Evolutionary conservation across 2,113 vertebrate species (phyloP), one percentile per base, ranked within the genome.

Genomic region (Hystrix cristata): DNA sequence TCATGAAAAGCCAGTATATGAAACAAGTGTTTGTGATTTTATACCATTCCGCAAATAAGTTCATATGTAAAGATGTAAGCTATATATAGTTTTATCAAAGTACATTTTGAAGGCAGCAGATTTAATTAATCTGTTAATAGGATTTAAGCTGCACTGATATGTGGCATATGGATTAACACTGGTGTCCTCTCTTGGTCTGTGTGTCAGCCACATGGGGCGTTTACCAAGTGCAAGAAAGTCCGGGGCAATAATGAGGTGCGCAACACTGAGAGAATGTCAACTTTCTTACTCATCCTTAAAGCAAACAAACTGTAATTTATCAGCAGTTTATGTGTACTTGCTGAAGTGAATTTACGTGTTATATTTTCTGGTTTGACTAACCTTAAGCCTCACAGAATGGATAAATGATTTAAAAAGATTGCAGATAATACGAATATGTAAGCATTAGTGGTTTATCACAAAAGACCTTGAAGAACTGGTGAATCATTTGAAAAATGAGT

Each of bases 1-100:
- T 92, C 38, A 23, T 57, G 25, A 34, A 91, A 97, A 95, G 19
- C 74, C 51, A 72, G n/a, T 76, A n/a, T 51, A 38, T 74, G 34
- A 21, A 25, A 87, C 19, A 88, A 62, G 5, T 34, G 10, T 83
- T 57, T 93, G 12, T 79, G 62, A 72, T 80, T 95, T 82, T 86
- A 78, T 79, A 76, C 13, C 29, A 93, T 1, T 31, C 18, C 59
- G 59, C 71, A 91, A 81, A 79, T 71, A 59, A 69, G 34, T 31
- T 92, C 59, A 87, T 31, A 92, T 19, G 23, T n/a, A 91, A 82
- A 72, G 27, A 67, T 79, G 67, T n/a, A 74, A 60, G 29, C 6
- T 25, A 9, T 83, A 27, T 19, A 79, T 38, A 65, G 1, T 64
- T 16, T 86, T 64, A 60, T 74, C 21, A 85, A 7, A 69, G 19